phyloP scores from a whole-genome alignment of 2,888 invertebrate genomes.

The Stenolophus ochropezus region DNA sequence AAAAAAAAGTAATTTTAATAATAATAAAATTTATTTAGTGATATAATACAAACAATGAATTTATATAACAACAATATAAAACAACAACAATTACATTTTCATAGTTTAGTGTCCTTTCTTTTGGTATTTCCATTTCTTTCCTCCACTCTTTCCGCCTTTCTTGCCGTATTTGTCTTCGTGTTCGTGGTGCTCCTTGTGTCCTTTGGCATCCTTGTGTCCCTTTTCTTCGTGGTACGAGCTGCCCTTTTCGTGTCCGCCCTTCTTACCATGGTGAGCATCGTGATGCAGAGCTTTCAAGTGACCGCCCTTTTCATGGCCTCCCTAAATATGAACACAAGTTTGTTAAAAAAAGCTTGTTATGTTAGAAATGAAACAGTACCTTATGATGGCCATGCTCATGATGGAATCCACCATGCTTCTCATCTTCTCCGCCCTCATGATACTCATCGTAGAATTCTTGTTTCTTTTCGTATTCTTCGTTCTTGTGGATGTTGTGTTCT shows the following conservation, averaged over 20 bases:
- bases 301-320: constrained; percentile 77
- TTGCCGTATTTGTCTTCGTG: constrained; percentile 73
- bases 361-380: constrained; percentile 66
- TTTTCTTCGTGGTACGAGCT: constrained; percentile 75
- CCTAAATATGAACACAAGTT: constrained; percentile 69
- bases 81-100: neutral
- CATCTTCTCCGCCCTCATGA: constrained; percentile 80
- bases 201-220: constrained; percentile 77
- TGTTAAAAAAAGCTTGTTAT: neutral
- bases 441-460: constrained; percentile 86
- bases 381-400: constrained; percentile 75
- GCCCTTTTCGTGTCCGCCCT: constrained; percentile 76
- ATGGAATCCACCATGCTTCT: constrained; percentile 79
- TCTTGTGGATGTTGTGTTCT: constrained; percentile 83
- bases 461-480: constrained; percentile 85
- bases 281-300: constrained; percentile 75
- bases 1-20: no score
- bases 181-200: constrained; percentile 76
- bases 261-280: constrained; percentile 76
- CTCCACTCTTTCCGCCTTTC: constrained; percentile 73
- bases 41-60: constrained; percentile 16
- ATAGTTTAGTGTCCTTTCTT: constrained; percentile 66
- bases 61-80: constrained; percentile 15
- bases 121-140: constrained; percentile 78
- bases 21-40: constrained; percentile 13